A percentile compares a stretch with the other conserved stretches of the same genome.
Evolutionary conservation across 2,797 vertebrate species (phyloP).

Genomic region (Sebastes oblongus): DNA sequence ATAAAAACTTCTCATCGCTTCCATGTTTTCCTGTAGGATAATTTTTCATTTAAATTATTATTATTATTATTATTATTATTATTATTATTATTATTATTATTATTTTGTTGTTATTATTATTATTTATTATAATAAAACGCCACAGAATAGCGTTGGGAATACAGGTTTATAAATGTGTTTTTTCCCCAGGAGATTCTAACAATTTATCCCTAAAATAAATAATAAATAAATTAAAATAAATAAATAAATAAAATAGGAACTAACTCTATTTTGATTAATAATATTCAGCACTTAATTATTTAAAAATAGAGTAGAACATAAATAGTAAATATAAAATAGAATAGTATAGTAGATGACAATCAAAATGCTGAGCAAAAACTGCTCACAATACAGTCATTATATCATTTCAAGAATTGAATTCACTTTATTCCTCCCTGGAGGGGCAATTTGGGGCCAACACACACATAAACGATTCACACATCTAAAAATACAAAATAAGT

Average conservation of each 20-base stretch:
- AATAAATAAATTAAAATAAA: too few relatives aligned
- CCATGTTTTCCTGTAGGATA: not conserved
- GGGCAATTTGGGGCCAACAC: not conserved
- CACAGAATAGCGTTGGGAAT: not conserved
- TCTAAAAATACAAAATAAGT: not conserved
- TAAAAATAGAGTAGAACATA: not conserved
- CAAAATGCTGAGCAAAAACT: not conserved
- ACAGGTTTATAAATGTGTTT: not conserved
- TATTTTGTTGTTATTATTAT: not conserved
- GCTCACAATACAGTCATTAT: not conserved
- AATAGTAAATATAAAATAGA: too few relatives aligned
- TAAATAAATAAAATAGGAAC: not conserved
- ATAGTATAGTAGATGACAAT: not conserved
- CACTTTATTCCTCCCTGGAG: fast-evolving
- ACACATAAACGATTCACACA: not conserved
- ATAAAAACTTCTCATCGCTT: conserved; percentile 12
- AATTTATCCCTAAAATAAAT: not conserved
- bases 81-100: not conserved
- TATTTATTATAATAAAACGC: not conserved
- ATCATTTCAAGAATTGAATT: not conserved
- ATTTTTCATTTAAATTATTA: not conserved
- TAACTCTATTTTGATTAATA: not conserved
- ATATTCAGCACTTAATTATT: not conserved
- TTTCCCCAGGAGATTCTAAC: not conserved
- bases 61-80: not conserved